Percentiles rank a stretch among this genome's conserved stretches.
Conservation (phyloP, 2,888 invertebrate species). For the Nasonia oneida region DNA sequence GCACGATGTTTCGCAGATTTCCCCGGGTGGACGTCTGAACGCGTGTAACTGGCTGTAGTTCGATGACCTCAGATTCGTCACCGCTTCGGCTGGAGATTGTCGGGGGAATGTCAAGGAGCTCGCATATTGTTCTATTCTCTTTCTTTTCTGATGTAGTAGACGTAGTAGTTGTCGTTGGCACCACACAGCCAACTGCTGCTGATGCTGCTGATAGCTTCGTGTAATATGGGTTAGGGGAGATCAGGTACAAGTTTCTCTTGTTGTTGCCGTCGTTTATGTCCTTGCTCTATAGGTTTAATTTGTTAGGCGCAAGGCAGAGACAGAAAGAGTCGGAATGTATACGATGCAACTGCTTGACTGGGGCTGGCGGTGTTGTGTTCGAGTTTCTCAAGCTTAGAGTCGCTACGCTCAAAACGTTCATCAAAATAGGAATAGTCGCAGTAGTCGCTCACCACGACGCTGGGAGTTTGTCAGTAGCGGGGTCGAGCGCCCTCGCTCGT, state of each 20-base stretch:
- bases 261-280: conserved; percentile 67
- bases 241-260: conserved; percentile 75
- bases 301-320: conserved; percentile 67
- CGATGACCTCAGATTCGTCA: conserved; percentile 84
- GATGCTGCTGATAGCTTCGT: conserved; percentile 53
- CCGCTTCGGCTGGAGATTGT: conserved; percentile 88
- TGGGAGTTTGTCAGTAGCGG: conserved; percentile 88
- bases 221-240: conserved; percentile 70
- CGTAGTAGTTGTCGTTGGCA: background rate
- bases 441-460: conserved; percentile 93
- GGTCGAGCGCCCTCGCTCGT: conserved; percentile 71
- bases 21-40: conserved; percentile 91
- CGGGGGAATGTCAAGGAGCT: conserved; percentile 73
- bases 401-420: conserved; percentile 74
- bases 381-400: conserved; percentile 75
- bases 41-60: conserved; percentile 73
- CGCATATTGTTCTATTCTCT: conserved; percentile 59
- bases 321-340: conserved; percentile 77
- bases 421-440: conserved; percentile 84
- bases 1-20: conserved; percentile 95
- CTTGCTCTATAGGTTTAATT: conserved; percentile 63
- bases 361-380: conserved; percentile 68
- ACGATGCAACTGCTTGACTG: conserved; percentile 75
- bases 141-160: conserved; percentile 6
- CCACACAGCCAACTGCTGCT: conserved; percentile 18